These are phyloP conservation scores for Ginglymostoma cirratum DNA, from an alignment of 2,113 vertebrate species.

Conservation along the genomic window DNA sequence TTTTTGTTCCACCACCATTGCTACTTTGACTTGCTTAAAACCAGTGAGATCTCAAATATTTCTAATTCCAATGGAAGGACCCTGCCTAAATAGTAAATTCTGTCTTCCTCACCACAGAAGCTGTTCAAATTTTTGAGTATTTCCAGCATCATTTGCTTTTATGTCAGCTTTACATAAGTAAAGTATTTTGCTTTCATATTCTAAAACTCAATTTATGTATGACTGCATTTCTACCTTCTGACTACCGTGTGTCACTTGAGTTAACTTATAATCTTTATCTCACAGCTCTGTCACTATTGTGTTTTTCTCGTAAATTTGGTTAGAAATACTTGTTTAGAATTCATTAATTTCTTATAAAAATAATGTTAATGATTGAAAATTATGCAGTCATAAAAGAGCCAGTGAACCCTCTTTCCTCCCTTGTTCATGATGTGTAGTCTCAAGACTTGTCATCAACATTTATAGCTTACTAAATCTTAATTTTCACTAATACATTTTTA, in stretches of 20 bases:
- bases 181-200: not conserved
- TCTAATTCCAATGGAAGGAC: no score
- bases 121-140: no score
- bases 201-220: not conserved
- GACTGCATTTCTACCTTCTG: not conserved
- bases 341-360: not conserved
- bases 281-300: not conserved
- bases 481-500: no score
- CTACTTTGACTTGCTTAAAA: not conserved
- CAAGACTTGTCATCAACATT: not conserved
- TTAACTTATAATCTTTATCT: not conserved
- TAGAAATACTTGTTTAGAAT: not conserved
- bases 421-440: not conserved
- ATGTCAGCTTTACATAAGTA: no score
- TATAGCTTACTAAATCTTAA: not conserved
- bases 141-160: no score
- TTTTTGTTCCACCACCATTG: not conserved
- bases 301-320: not conserved
- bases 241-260: not conserved
- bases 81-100: no score
- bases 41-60: not conserved
- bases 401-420: not conserved
- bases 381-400: not conserved
- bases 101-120: no score
- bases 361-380: not conserved